These are phyloP conservation scores for Taenaris catops DNA, from an alignment of 2,888 invertebrate species.

Conservation along the genomic window DNA sequence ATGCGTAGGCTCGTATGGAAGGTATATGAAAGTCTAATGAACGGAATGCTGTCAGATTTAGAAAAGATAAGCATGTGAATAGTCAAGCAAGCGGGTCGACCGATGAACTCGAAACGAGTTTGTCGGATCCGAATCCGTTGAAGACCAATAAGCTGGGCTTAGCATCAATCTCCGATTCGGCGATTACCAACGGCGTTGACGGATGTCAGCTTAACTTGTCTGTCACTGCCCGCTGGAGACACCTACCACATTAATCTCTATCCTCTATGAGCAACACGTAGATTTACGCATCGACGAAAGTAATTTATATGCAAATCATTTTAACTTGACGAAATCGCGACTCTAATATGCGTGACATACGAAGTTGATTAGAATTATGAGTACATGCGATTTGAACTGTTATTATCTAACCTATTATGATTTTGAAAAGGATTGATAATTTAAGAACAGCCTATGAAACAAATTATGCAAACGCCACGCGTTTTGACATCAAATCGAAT, in stretches of 20 bases:
- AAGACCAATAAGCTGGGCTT: conserved; percentile 74
- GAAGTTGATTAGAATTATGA: conserved; percentile 38
- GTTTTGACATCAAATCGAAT: too few relatives aligned
- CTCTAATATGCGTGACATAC: conserved; percentile 58
- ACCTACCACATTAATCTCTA: conserved; percentile 74
- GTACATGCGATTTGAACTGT: conserved; percentile 2
- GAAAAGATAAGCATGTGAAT: conserved; percentile 52
- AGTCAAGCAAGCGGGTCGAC: conserved; percentile 36
- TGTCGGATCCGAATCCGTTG: conserved; percentile 51
- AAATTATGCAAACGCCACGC: too few relatives aligned
- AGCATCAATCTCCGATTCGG: conserved; percentile 73
- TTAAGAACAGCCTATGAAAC: too few relatives aligned
- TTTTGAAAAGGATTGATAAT: too few relatives aligned
- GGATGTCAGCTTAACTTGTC: conserved; percentile 77
- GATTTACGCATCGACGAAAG: conserved; percentile 72
- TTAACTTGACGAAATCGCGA: conserved; percentile 68
- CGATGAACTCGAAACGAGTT: conserved; percentile 51
- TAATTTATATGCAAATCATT: conserved; percentile 79
- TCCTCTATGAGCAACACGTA: conserved; percentile 73
- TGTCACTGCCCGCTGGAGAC: conserved; percentile 62
- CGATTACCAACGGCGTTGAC: conserved; percentile 75
- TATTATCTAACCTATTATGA: conserved; percentile 4
- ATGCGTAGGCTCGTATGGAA: conserved; percentile 19
- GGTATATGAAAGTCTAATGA: conserved; percentile 31
- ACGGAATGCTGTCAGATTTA: conserved; percentile 59